phyloP scores from a whole-genome alignment of 2,797 vertebrate genomes.

The Bufotes viridis region DNA sequence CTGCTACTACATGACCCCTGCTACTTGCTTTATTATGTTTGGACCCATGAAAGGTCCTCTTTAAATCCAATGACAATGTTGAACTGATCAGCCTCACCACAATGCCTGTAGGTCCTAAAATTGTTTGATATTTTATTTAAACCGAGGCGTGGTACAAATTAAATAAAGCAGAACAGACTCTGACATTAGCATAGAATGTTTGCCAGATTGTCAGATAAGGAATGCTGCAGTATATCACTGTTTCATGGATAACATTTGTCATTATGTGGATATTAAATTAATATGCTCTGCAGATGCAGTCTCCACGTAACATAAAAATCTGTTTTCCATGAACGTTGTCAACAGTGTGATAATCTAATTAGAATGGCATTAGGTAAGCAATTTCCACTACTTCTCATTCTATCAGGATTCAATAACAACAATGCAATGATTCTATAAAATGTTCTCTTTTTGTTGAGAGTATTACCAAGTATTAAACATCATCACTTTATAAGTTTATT shows the following conservation, averaged over 20 bases:
- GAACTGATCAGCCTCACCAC: not conserved
- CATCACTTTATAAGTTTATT: conserved; percentile 15
- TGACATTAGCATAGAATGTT: conserved; percentile 20
- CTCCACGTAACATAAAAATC: conserved; percentile 47
- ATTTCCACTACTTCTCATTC: conserved; percentile 25
- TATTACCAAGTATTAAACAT: conserved; percentile 19
- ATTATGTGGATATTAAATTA: conserved; percentile 41
- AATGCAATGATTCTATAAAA: conserved; percentile 37
- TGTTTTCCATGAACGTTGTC: conserved; percentile 49
- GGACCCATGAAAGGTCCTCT: too few relatives aligned
- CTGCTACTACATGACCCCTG: too few relatives aligned
- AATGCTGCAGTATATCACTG: conserved; percentile 29
- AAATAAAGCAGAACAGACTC: conserved; percentile 31
- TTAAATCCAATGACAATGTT: not conserved
- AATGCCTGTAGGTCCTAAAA: conserved; percentile 19
- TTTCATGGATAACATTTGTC: conserved; percentile 46
- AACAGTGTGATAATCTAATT: conserved; percentile 49
- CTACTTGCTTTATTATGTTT: too few relatives aligned
- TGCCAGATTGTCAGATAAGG: conserved; percentile 41
- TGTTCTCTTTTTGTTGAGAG: not conserved
- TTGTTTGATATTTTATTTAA: conserved; percentile 6
- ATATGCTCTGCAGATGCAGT: conserved; percentile 55
- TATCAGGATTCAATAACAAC: conserved; percentile 13
- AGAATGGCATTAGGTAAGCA: conserved; percentile 45
- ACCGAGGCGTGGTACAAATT: conserved; percentile 2